Percentiles rank a stretch among this genome's conserved stretches.
Evolutionary conservation across 2,888 invertebrate species (phyloP).

Genomic region (Drosophila vallismaia): DNA sequence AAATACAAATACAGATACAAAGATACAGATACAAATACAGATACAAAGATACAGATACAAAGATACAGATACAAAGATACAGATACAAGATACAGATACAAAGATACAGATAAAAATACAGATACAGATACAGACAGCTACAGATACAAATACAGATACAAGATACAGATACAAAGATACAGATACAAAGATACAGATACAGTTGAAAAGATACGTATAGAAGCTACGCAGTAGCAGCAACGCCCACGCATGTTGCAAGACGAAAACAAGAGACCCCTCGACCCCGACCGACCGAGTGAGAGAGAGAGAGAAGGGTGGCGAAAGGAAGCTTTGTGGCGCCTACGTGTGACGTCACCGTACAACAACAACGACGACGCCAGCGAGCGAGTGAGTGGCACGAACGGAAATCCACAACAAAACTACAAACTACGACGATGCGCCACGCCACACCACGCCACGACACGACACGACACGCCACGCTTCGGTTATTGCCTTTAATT

Average conservation of each 20-base stretch:
- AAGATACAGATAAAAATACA: too few species aligned
- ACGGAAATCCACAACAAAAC: conserved; percentile 57
- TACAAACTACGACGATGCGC: conserved; percentile 61
- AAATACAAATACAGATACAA: too few species aligned
- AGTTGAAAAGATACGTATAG: too few species aligned
- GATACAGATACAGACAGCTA: conserved; percentile 10
- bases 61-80: too few species aligned
- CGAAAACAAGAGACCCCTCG: too few species aligned
- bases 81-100: too few species aligned
- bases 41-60: too few species aligned
- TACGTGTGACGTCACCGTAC: conserved; percentile 67
- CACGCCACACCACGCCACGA: conserved; percentile 58
- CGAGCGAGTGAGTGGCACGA: conserved; percentile 35
- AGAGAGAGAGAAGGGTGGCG: conserved; percentile 2
- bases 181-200: conserved; percentile 6
- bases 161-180: neutral
- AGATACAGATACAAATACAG: too few species aligned
- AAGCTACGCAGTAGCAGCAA: conserved; percentile 41
- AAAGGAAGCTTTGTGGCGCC: conserved; percentile 45
- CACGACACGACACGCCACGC: conserved; percentile 61
- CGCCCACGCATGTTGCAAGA: conserved; percentile 64
- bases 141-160: neutral
- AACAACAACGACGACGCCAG: conserved; percentile 51
- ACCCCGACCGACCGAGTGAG: conserved; percentile 4
- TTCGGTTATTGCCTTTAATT: conserved; percentile 78